Conservation (phyloP, 2,113 vertebrate species). For the Thunnus thynnus region DNA sequence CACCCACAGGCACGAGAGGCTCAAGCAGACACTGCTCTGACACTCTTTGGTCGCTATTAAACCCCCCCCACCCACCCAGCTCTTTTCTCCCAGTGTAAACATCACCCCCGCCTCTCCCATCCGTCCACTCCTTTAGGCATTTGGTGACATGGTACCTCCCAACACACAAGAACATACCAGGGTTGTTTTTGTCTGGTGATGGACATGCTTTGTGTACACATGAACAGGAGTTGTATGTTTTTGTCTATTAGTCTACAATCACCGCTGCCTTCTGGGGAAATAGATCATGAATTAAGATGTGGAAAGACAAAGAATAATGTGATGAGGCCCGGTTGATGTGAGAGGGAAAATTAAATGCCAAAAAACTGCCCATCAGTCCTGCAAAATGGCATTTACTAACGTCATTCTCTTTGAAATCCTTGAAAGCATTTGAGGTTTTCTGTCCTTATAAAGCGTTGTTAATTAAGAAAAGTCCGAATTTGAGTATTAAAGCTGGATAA, state of each 20-base stretch:
- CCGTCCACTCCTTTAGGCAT: constrained; percentile 40
- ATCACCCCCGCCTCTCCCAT: constrained; percentile 33
- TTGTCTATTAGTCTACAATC: neutral
- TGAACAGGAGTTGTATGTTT: constrained; percentile 22
- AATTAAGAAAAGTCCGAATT: constrained; percentile 72
- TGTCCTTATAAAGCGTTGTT: constrained; percentile 34
- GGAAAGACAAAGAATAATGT: neutral
- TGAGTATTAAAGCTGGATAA: constrained; percentile 73
- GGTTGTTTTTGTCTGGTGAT: constrained; percentile 31
- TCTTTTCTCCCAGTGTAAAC: constrained; percentile 65
- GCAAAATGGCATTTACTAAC: constrained; percentile 26
- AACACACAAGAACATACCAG: constrained; percentile 22
- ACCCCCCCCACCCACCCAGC: constrained; percentile 5
- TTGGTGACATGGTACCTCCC: constrained; percentile 23
- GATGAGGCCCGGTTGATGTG: neutral
- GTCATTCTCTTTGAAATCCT: constrained; percentile 24
- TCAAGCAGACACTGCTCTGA: constrained; percentile 29
- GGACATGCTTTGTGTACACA: constrained; percentile 36
- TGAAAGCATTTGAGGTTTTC: constrained; percentile 39
- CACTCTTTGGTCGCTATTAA: constrained; percentile 42
- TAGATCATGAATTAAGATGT: neutral
- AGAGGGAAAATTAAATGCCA: constrained; percentile 1
- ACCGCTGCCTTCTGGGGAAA: neutral
- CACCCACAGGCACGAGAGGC: constrained; percentile 34
- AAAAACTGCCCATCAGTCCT: neutral